Base-by-base conservation (phyloP, 2,888 invertebrate genomes). In the Ptilodon capucinus region DNA sequence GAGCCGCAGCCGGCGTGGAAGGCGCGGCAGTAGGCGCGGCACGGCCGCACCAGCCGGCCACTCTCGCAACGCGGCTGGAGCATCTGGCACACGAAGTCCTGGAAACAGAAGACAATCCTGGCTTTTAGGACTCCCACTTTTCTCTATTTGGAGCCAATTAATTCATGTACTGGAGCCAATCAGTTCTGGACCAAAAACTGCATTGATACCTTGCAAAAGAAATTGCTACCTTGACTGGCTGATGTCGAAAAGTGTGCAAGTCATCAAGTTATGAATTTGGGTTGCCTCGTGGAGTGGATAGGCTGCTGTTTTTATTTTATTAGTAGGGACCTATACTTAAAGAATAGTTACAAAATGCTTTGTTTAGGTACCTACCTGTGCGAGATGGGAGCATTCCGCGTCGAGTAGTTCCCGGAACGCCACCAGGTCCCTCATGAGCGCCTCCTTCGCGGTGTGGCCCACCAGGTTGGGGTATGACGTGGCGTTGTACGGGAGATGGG, bases 341-440 rank as follows among this genome's bases (percentile, higher is more conserved):
- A n/a, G n/a, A n/a, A n/a, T n/a, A n/a, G n/a, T n/a, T n/a, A n/a
- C n/a, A n/a, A n/a, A n/a, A n/a, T n/a, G n/a, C n/a, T n/a, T n/a
- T n/a, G n/a, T n/a, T n/a, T n/a, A n/a, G n/a, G n/a, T n/a, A 11
- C 25, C n/a, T 1, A 90, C 91, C 77, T 96, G 96, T 0, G 97
- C 97, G 63, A 96, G 92, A 56, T 95, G 92, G 68, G 96, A 97
- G 79, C 98, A 98, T 82, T 97, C 97, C 0, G 96, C 96, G 76
- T 97, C 97, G 6, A 97, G 94, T n/a, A 97, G 86, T 77, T 96
- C 97, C 51, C 96, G 94, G 75, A 96, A 97, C 0, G 95, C 93
- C 40, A 97, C 96, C 16, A 97, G 92, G 76, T 97, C 95, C 34
- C 94, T 74, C 59, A 87, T 66, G 35, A 97, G 93, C 35, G 95